These are phyloP conservation scores for Rhinatrema bivittatum DNA, from an alignment of 2,797 vertebrate genomes.

Conservation along the genomic window DNA sequence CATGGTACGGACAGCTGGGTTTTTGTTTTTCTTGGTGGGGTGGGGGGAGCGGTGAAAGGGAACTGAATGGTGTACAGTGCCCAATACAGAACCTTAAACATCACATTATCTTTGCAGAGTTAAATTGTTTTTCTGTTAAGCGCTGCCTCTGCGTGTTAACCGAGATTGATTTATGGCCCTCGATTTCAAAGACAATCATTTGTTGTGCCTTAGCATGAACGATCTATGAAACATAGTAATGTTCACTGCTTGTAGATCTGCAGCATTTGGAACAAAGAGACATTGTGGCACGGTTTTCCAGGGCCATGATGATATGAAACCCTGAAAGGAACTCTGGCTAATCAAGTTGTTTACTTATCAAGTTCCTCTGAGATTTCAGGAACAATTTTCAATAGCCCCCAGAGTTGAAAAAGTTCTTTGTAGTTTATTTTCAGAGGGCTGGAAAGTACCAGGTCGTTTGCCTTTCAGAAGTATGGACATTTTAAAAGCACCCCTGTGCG, in stretches of 20 bases:
- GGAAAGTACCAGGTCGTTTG: too few relatives aligned
- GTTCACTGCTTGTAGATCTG: not conserved
- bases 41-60: too few relatives aligned
- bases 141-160: not conserved
- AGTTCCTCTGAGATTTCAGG: slow-evolving; percentile 1
- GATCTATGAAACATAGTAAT: not conserved
- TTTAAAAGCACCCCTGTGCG: too few relatives aligned
- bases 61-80: too few relatives aligned
- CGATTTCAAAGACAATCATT: slow-evolving; percentile 1
- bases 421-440: too few relatives aligned
- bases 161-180: not conserved
- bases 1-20: not conserved
- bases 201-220: not conserved
- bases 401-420: not conserved
- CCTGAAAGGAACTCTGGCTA: too few relatives aligned
- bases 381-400: not conserved
- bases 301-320: too few relatives aligned
- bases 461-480: too few relatives aligned
- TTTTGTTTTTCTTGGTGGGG: too few relatives aligned
- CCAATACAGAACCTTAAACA: not conserved
- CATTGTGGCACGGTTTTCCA: not conserved
- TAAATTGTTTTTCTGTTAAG: not conserved
- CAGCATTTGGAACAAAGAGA: not conserved
- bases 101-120: not conserved
- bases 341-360: slow-evolving; percentile 2